Evolutionary conservation across 2,888 invertebrate genomes (phyloP), one percentile per base, ranked within the genome.

Genomic region (Eilema sororculum): DNA sequence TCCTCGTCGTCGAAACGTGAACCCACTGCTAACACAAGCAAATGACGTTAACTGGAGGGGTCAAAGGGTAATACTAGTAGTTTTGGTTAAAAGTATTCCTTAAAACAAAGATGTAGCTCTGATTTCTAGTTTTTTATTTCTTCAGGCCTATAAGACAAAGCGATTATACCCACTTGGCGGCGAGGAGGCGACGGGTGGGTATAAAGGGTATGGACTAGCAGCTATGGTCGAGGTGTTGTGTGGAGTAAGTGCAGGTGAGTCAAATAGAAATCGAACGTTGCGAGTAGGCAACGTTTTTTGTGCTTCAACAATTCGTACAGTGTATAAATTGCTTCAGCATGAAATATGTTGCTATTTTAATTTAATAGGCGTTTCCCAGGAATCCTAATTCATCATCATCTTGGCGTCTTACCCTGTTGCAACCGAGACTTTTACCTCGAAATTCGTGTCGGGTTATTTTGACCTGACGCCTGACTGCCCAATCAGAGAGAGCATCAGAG

Each of bases 141-240:
- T 13, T 22, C 13, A 67, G 67, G 67, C 67, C 0, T 67, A 61
- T 52, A 24, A 46, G 6, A 67, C 67, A 16, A 61, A 52, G 33
- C 61, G 67, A 9, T 9, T 68, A 22, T 64, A 30, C 12, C 68
- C 68, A 30, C 64, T 68, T 2, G 68, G 68, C 5, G 68, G 68
- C 22, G 16, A n/a, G n/a, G 68, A 68, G 24, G 68, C 41, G 8
- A 64, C 58, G 0, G 63, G 63, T 30, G 64, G 68, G 0, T 58
- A 58, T 28, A 68, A 68, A 24, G 68, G 68, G 2, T 68, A 64
- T 33, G 68, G 68, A 13, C 64, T 68, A 12, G 63, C 64, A 1
- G 68, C 68, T 3, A 64, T 68, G 68, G 68, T 68, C 1, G 68
- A 68, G n/a, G 58, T 68, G 30, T 30, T 68, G 12, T 64, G 63